Evolutionary conservation across 2,797 vertebrate species (phyloP).

Genomic region (Ceyx erithaca): DNA sequence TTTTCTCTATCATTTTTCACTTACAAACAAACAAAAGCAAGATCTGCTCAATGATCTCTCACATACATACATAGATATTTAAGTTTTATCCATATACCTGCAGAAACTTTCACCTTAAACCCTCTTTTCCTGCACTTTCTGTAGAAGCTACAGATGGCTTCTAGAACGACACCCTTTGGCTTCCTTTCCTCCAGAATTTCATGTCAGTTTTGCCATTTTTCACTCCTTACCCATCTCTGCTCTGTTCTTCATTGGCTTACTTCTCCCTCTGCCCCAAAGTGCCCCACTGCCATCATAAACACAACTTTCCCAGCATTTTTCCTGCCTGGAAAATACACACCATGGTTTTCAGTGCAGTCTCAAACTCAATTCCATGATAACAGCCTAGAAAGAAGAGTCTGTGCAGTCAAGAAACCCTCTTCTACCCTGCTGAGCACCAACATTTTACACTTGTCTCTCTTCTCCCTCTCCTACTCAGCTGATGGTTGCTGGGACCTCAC

Average conservation of each 20-base stretch:
- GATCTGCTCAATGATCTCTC: background rate
- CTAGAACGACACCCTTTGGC: background rate
- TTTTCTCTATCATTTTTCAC: too few species aligned
- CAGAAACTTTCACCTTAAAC: background rate
- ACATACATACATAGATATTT: rapidly evolving
- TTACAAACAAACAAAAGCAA: rapidly evolving
- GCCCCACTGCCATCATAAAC: background rate
- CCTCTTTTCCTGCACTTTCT: background rate
- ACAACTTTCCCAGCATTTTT: background rate
- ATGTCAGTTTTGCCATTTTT: background rate
- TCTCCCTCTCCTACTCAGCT: background rate
- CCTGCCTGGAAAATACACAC: background rate
- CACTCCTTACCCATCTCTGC: background rate
- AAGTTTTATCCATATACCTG: background rate
- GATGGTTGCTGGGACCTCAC: background rate
- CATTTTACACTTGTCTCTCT: background rate
- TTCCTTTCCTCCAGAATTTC: background rate
- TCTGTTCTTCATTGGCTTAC: background rate
- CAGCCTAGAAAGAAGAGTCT: background rate
- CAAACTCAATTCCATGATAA: background rate
- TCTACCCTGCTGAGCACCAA: background rate
- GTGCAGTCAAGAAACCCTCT: background rate
- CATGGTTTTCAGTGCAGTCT: background rate
- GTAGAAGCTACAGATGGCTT: background rate
- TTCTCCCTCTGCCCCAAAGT: background rate